phyloP scores from a whole-genome alignment of 2,888 invertebrate species.

The Uloborus plumipes region DNA sequence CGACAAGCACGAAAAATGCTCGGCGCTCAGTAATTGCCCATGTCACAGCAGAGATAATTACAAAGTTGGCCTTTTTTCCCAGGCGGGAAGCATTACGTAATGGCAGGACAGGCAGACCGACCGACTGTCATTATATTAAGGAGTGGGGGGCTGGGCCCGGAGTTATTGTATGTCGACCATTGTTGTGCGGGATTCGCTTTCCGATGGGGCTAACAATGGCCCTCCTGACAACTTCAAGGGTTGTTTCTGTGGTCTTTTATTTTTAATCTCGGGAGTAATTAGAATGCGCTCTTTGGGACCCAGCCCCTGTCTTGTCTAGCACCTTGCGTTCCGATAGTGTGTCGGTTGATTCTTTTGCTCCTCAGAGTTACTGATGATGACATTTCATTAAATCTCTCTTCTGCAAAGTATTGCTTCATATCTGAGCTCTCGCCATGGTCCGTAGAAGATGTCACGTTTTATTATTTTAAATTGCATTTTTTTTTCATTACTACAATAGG shows the following conservation, averaged over 20 bases:
- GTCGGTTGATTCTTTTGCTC: no score
- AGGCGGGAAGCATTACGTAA: slow-evolving; percentile 47
- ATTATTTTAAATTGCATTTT: no score
- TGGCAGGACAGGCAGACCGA: slow-evolving; percentile 47
- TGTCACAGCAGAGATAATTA: slow-evolving; percentile 61
- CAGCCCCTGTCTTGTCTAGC: background rate
- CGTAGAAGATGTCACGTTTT: no score
- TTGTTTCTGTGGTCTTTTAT: slow-evolving; percentile 23
- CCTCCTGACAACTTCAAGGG: slow-evolving; percentile 41
- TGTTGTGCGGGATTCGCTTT: slow-evolving; percentile 38
- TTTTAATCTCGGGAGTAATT: slow-evolving; percentile 29
- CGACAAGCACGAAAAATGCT: slow-evolving; percentile 54
- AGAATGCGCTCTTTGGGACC: slow-evolving; percentile 4
- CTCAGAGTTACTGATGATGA: no score
- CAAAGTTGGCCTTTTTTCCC: slow-evolving; percentile 60
- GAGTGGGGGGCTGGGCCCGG: slow-evolving; percentile 2
- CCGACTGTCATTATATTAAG: slow-evolving; percentile 53
- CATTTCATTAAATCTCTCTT: no score
- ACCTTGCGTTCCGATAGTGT: background rate
- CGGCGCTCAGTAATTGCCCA: slow-evolving; percentile 56
- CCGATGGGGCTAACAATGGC: slow-evolving; percentile 40
- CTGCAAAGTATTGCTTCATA: no score
- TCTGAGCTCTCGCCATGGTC: no score
- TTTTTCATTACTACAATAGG: no score
- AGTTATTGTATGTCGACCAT: slow-evolving; percentile 33